phyloP scores from a whole-genome alignment of 2,888 invertebrate species.

The Antitype chi region DNA sequence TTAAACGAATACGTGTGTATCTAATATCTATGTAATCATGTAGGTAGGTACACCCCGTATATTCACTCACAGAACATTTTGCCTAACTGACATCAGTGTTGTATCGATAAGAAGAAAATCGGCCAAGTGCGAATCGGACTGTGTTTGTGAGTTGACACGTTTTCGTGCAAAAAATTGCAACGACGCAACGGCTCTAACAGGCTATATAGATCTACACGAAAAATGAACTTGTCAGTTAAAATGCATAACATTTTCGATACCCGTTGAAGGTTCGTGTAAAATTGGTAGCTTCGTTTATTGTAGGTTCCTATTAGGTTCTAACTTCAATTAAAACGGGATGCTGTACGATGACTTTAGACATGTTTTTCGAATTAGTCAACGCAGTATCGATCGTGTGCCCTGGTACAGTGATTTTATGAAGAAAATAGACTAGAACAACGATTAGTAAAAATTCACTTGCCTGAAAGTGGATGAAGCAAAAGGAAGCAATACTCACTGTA shows the following conservation, averaged over 20 bases:
- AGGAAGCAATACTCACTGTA: neutral
- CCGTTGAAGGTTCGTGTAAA: neutral
- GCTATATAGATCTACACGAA: neutral
- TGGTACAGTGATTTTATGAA: neutral
- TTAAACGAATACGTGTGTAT: no score
- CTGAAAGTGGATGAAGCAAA: neutral
- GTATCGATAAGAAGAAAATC: no score
- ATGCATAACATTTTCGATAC: neutral
- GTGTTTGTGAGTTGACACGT: neutral
- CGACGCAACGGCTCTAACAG: neutral
- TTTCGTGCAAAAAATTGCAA: neutral
- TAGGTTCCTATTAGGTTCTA: neutral
- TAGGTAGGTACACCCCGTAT: no score
- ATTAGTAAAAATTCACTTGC: neutral
- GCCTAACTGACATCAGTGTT: no score
- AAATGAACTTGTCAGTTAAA: neutral
- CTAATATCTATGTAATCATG: no score
- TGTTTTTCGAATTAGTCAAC: neutral
- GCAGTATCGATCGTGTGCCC: neutral
- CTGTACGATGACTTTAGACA: neutral
- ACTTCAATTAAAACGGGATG: neutral
- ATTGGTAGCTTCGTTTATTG: neutral
- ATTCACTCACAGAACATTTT: no score
- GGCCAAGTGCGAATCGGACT: neutral
- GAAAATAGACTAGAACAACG: neutral